Conservation (phyloP, 1,140 invertebrate species). For the Penaeus indicus region DNA sequence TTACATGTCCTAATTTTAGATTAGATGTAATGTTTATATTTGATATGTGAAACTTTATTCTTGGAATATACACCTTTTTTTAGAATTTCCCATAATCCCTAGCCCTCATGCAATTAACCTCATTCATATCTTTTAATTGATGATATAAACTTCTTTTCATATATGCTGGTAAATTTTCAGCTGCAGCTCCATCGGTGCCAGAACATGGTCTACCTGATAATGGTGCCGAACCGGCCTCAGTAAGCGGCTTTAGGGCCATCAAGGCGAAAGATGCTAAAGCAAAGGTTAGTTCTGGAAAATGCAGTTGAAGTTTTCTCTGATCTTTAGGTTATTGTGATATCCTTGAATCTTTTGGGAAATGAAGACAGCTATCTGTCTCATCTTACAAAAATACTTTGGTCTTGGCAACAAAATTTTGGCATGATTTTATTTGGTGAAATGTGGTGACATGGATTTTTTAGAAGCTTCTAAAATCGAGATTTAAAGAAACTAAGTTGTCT, state of each 20-base stretch:
- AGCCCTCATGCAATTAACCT: neutral
- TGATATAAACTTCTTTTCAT: neutral
- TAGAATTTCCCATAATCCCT: neutral
- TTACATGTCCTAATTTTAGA: no score
- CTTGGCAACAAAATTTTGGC: no score
- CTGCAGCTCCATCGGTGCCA: conserved; percentile 71
- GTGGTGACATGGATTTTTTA: no score
- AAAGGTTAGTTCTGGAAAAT: conserved; percentile 74
- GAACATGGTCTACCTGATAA: conserved; percentile 81
- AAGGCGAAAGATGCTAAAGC: conserved; percentile 85
- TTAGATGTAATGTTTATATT: no score
- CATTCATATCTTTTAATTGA: neutral
- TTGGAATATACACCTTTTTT: neutral
- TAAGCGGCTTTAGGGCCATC: conserved; percentile 89
- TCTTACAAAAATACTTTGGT: no score
- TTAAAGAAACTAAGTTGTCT: no score
- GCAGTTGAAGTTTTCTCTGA: neutral
- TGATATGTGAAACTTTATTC: no score
- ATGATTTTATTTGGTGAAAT: no score
- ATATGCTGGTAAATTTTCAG: conserved; percentile 19
- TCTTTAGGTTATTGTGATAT: neutral
- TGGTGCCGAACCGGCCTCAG: conserved; percentile 88
- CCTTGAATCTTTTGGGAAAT: neutral
- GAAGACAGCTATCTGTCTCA: neutral
- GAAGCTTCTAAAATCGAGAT: no score